Evolutionary conservation across 2,888 invertebrate genomes (phyloP), one percentile per base, ranked within the genome.

Genomic region (Leptopilina myrica): DNA sequence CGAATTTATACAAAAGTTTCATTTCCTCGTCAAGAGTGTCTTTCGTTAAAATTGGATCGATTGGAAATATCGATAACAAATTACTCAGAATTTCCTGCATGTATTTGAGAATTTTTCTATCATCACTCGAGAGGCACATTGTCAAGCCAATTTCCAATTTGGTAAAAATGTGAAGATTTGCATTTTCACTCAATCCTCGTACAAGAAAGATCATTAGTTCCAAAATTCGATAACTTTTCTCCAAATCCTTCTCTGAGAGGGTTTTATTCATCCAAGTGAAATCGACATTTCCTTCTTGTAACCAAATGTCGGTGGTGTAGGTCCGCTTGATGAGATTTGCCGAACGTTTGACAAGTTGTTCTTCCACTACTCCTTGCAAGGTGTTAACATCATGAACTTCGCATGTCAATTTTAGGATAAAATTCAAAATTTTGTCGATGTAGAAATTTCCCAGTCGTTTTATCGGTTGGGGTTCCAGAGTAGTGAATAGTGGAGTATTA

Each of bases 291-390:
- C 97, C 96, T 2, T 96, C 95, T 81, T 98, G 97, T 0, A 97
- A 96, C 98, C 98, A 99, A 14, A 99, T 95, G 86, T 98, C 98
- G 0, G 98, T 97, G 87, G 97, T 97, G 86, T 99, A 94, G 0
- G 98, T 98, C 76, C 95, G 95, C 92, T 97, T 97, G 20, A 99
- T 93, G 62, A 99, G 93, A 79, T 95, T 93, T 2, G 99, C 97
- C 92, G 99, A 98, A 81, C 96, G 94, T 14, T 95, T 93, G 0
- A 96, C 96, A 76, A 97, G 92, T 86, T 95, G 93, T 89, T 97
- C 97, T 5, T 96, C 96, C 0, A 95, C 95, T 5, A 93, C 93
- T 0, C 92, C 92, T 7, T 93, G 91, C 0, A 93, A 92, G 1
- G 93, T 92, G 0, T 94, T 92, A 11, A 94, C 93, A 0, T 94